These are phyloP conservation scores for Scarus forsteni DNA, from an alignment of 2,797 vertebrate species.

Conservation along the genomic window DNA sequence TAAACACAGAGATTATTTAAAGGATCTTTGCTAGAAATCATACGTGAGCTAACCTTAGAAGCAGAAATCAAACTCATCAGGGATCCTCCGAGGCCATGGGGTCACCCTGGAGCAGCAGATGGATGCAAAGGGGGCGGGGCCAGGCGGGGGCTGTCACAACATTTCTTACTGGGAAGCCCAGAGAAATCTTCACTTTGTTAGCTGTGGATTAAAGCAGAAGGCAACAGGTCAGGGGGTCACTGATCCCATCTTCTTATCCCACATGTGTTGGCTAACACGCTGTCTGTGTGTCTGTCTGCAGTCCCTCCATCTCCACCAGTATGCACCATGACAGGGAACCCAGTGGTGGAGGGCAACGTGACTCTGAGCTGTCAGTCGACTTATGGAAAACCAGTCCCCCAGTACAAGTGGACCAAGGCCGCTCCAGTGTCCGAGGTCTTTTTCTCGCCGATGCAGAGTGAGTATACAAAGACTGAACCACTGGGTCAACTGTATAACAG, in stretches of 20 bases:
- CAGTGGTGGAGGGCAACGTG: constrained; percentile 85
- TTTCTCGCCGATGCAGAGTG: constrained; percentile 85
- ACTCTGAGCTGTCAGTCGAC: constrained; percentile 88
- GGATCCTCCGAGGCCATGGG: constrained; percentile 55
- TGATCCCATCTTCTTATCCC: constrained; percentile 21
- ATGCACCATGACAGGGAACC: constrained; percentile 83
- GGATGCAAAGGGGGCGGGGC: constrained; percentile 8
- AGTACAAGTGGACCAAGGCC: constrained; percentile 89
- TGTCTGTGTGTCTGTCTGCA: constrained; percentile 56
- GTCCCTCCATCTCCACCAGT: constrained; percentile 88
- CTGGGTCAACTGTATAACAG: background rate
- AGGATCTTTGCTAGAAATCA: constrained; percentile 39
- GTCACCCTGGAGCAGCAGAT: constrained; percentile 60
- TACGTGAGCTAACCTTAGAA: constrained; percentile 21
- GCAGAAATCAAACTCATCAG: constrained; percentile 48
- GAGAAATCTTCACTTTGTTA: constrained; percentile 31
- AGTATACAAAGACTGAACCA: constrained; percentile 51
- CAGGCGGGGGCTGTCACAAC: background rate
- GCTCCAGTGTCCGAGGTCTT: constrained; percentile 81
- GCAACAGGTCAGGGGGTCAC: constrained; percentile 38
- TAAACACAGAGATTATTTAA: constrained; percentile 27
- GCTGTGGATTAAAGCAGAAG: constrained; percentile 48
- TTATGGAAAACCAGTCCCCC: constrained; percentile 87
- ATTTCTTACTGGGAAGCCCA: constrained; percentile 27
- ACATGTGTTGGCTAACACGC: constrained; percentile 14